Evolutionary conservation across 2,888 invertebrate species (phyloP), one percentile per base, ranked within the genome.

Genomic region (Drosophila parthenogenetica): DNA sequence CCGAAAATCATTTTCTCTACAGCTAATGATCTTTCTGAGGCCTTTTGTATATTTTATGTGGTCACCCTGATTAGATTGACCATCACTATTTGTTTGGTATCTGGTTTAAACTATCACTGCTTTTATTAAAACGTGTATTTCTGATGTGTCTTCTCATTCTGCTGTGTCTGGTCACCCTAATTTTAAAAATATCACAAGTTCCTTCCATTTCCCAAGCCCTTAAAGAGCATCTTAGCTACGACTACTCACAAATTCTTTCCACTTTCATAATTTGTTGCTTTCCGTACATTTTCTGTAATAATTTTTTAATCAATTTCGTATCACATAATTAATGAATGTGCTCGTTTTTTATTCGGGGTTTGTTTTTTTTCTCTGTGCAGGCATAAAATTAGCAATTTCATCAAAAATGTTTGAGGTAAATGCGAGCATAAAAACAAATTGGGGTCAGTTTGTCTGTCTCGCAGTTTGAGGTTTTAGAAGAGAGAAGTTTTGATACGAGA

Each of bases 291-390:
- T 35, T 35, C 13, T 55, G 79, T 43, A 78, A 78, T 64, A 51
- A 51, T 32, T 53, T 46, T 58, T 68, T 48, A 58, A 73, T 66
- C 67, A 72, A 73, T 64, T 67, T 67, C 19, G 42, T 22, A 60
- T 42, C 71, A 17, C 39, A 62, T 61, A 61, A 69, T 67, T 84
- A 55, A 73, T 72, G 69, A 60, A 53, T 57, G 55, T 50, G 54
- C 40, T 45, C 50, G 49, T 51, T 61, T 66, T 25, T 49, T 19
- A 37, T 29, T 29, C 5, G 22, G 57, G 39, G 11, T 8, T 46
- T 55, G 8, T 39, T 40, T 50, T 64, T 19, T 10, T 55, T 46
- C 43, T 45, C 49, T 29, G 14, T 13, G 7, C 22, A 55, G 48
- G 48, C 69, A 60, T 51, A 45, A 69, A 62, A 42, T 76, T 63